Evolutionary conservation across 2,797 vertebrate species (phyloP).

Genomic region (Myotis vivesi): DNA sequence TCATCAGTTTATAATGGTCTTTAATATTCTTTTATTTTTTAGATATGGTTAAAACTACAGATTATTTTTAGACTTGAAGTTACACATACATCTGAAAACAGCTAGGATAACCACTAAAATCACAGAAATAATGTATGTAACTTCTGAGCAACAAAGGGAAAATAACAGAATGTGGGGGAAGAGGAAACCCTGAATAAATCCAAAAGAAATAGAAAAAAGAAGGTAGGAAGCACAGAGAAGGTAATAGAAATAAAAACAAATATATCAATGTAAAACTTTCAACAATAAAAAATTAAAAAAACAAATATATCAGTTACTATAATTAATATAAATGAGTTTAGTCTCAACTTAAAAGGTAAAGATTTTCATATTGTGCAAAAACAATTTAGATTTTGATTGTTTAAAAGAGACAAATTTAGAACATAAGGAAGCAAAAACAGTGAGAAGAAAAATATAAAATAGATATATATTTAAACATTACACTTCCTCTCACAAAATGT

Average conservation of each 20-base stretch:
- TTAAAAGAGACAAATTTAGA: background rate
- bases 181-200: background rate
- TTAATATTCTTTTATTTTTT: background rate
- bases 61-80: conserved; percentile 6
- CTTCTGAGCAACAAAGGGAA: background rate
- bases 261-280: background rate
- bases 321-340: conserved; percentile 2
- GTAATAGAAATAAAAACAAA: background rate
- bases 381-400: background rate
- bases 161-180: background rate
- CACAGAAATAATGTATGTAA: background rate
- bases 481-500: background rate
- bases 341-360: background rate
- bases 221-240: background rate
- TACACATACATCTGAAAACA: background rate
- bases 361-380: background rate
- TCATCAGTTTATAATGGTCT: no score
- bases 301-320: background rate
- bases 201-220: background rate
- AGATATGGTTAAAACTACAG: background rate
- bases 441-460: background rate
- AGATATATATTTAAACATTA: background rate
- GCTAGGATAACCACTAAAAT: background rate
- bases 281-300: background rate
- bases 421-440: background rate